Evolutionary conservation across 2,888 invertebrate species (phyloP).

Genomic region (Unio pictorum): DNA sequence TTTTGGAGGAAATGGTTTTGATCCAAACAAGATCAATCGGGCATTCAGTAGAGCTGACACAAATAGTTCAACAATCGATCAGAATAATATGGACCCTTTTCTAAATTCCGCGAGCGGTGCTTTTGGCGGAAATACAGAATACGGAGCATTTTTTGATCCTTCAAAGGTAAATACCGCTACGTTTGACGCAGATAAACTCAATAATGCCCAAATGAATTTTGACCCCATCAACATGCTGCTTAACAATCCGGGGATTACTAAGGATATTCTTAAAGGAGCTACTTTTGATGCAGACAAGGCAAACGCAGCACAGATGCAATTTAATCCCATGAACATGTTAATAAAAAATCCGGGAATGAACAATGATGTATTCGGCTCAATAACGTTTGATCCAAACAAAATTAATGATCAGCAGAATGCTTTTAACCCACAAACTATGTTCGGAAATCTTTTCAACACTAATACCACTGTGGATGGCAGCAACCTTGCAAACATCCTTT

Average conservation of each 20-base stretch:
- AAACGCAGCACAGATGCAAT: constrained; percentile 19
- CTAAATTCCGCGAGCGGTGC: too few species aligned
- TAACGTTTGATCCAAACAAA: constrained; percentile 14
- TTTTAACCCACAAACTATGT: constrained; percentile 12
- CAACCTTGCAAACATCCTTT: too few species aligned
- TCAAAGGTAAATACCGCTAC: constrained; percentile 32
- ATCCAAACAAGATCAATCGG: constrained; percentile 30
- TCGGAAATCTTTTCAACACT: constrained; percentile 7
- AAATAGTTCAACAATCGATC: too few species aligned
- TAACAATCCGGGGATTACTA: constrained; percentile 30
- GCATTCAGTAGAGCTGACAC: neutral
- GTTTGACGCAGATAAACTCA: constrained; percentile 33
- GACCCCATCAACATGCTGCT: constrained; percentile 26
- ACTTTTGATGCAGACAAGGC: constrained; percentile 36
- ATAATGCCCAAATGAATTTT: constrained; percentile 19
- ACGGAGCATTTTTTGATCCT: constrained; percentile 31
- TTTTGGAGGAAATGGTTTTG: constrained; percentile 21
- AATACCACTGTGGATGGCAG: too few species aligned
- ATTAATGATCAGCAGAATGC: constrained; percentile 7
- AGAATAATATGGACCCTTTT: too few species aligned
- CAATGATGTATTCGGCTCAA: constrained; percentile 2
- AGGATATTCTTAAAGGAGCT: constrained; percentile 15
- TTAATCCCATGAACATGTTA: constrained; percentile 13
- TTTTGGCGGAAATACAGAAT: neutral
- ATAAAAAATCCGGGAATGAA: constrained; percentile 20